phyloP scores from a whole-genome alignment of 2,797 vertebrate genomes.

The Chiroxiphia lanceolata region DNA sequence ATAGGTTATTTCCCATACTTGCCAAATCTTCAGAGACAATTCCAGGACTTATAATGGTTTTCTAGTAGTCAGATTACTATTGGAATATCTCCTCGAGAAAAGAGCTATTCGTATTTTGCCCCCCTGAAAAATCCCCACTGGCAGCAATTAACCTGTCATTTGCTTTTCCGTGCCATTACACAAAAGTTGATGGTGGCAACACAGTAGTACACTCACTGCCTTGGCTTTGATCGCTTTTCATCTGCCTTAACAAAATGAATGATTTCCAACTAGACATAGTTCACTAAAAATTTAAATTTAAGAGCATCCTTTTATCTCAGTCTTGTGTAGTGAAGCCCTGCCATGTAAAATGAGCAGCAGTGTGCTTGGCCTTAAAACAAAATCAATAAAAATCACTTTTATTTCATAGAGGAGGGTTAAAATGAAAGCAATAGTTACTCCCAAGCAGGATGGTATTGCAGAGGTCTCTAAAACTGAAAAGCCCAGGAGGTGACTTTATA shows the following conservation, averaged over 20 bases:
- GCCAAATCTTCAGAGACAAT: background rate
- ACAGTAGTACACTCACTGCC: background rate
- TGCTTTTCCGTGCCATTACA: background rate
- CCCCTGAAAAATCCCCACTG: background rate
- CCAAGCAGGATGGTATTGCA: background rate
- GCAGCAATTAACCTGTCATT: background rate
- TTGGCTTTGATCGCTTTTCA: background rate
- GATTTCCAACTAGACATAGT: background rate
- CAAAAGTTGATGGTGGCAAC: background rate
- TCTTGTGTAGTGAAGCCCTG: background rate
- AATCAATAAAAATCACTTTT: background rate
- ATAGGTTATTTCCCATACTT: background rate
- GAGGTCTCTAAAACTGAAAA: background rate
- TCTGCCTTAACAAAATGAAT: background rate
- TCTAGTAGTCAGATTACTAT: background rate
- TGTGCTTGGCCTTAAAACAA: background rate
- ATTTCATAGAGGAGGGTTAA: background rate
- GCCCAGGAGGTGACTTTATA: background rate
- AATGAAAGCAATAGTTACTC: background rate
- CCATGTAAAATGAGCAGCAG: background rate
- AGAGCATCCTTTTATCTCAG: background rate
- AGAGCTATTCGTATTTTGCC: background rate
- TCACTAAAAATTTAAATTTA: background rate
- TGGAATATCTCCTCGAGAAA: background rate
- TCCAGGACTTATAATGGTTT: background rate